Evolutionary conservation across 2,888 invertebrate genomes (phyloP), one percentile per base, ranked within the genome.

Genomic region (Metellina segmentata): DNA sequence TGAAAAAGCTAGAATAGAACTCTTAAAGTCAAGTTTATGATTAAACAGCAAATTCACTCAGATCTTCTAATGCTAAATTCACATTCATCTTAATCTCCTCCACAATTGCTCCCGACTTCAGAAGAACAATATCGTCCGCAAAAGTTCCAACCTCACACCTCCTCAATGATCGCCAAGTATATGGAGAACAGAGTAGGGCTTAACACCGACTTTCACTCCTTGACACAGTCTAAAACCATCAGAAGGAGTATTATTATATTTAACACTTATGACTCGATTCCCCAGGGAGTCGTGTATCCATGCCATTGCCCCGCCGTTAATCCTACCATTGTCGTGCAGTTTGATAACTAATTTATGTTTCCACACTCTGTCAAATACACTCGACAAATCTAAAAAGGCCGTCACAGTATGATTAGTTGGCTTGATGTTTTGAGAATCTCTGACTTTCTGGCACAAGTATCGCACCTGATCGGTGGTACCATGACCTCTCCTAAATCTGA

Each of bases 391-490:
- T 61, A 85, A n/a, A 0, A 85, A 20, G 69, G 77, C 70, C 0
- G 77, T 51, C 0, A 86, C 78, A 16, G 49, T 78, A 49, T 86
- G 85, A 53, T 86, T 19, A 13, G 77, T 85, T 19, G 87, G 79
- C 70, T 78, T 87, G 9, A 70, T 71, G 13, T 79, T 87, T 49
- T 87, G 87, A 8, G 79, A n/a, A 51, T 87, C 71, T 51, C 87
- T 79, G 16, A 87, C 79, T n/a, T 9, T 75, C 71, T 87, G 79
- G 34, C 7, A 49, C 7, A 86, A 77, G 20, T 49, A 78, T 0
- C 78, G 79, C 13, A 86, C n/a, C 70, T 78, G 78, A 20, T 71
- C 70, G 6, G 69, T 78, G 7, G 52, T 78, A n/a, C 52, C 70
- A 5, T 79, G 51, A 69, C 16, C n/a, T n/a, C n/a, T n/a, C n/a